Conservation (phyloP, 2,113 vertebrate species). For the Cyanoramphus novaezelandiae region DNA sequence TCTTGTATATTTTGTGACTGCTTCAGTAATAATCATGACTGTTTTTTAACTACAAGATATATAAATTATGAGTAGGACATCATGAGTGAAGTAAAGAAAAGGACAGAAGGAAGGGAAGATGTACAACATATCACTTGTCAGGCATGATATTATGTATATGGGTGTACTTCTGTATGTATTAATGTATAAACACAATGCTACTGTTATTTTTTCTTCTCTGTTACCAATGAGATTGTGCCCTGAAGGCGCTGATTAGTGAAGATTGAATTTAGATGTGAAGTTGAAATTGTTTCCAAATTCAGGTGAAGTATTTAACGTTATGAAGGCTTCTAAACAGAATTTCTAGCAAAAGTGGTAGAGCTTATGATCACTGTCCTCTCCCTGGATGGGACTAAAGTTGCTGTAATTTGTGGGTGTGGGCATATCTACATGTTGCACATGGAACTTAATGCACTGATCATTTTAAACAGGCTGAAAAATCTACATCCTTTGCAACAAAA, state of each 20-base stretch:
- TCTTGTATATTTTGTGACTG: background rate
- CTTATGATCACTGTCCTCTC: background rate
- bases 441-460: background rate
- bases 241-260: background rate
- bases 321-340: background rate
- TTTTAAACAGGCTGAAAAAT: background rate
- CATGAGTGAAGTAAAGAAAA: background rate
- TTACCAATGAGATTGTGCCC: background rate
- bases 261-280: background rate
- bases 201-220: background rate
- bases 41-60: background rate
- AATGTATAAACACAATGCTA: background rate
- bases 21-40: background rate
- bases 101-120: background rate
- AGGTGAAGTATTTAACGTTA: background rate
- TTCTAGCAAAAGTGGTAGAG: background rate
- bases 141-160: background rate
- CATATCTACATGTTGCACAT: background rate
- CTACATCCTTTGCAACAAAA: background rate
- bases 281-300: background rate
- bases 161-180: background rate
- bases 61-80: background rate
- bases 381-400: background rate
- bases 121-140: background rate
- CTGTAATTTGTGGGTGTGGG: background rate